Conservation (phyloP, 2,888 invertebrate species). For the Philonicus albiceps region DNA sequence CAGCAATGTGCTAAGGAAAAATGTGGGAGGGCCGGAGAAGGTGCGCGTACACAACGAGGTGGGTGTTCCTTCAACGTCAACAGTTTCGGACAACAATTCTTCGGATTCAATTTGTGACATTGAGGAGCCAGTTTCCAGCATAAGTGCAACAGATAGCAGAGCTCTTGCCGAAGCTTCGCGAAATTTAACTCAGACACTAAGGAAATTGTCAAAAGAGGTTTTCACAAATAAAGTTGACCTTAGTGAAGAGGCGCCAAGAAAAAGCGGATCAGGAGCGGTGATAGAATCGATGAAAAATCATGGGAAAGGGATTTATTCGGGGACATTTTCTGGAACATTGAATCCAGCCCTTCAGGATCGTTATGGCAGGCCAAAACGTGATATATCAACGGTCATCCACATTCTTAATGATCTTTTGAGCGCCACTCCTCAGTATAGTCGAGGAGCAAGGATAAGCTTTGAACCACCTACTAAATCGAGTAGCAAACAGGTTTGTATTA, state of each 20-base stretch:
- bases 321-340: constrained; percentile 93
- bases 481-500: constrained; percentile 28
- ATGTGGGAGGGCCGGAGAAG: constrained; percentile 43
- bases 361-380: constrained; percentile 89
- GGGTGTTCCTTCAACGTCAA: constrained; percentile 40
- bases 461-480: constrained; percentile 57
- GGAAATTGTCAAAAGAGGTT: constrained; percentile 89
- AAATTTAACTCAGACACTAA: constrained; percentile 89
- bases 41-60: constrained; percentile 35
- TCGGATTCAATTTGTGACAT: constrained; percentile 38
- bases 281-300: constrained; percentile 93
- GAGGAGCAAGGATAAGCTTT: constrained; percentile 67
- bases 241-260: constrained; percentile 65
- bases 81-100: constrained; percentile 40
- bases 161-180: constrained; percentile 89
- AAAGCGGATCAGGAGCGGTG: constrained; percentile 75
- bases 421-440: constrained; percentile 75
- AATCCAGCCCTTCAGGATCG: constrained; percentile 93
- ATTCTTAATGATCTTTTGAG: constrained; percentile 93
- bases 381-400: constrained; percentile 94
- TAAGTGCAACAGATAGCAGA: constrained; percentile 68
- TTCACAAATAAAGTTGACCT: constrained; percentile 72
- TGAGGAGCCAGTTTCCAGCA: constrained; percentile 44
- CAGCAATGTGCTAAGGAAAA: constrained; percentile 3
- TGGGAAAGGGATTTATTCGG: constrained; percentile 94